These are phyloP conservation scores for Oppia nitens DNA, from an alignment of 1,140 invertebrate species.

Conservation along the genomic window DNA sequence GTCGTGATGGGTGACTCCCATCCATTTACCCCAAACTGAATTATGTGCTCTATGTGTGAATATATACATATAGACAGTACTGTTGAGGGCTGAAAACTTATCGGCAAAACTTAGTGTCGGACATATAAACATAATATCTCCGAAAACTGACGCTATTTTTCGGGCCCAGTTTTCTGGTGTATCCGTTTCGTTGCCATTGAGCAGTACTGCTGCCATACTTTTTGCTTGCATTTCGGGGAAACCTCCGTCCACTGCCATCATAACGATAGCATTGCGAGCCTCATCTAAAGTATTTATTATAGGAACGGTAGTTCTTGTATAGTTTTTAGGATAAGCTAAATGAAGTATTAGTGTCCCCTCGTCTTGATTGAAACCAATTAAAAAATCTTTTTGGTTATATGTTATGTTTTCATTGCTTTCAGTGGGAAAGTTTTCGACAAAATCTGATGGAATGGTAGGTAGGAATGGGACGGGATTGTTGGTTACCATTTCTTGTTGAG, in stretches of 20 bases:
- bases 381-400: not conserved
- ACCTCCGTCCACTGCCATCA: constrained; percentile 6
- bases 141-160: constrained; percentile 70
- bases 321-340: constrained; percentile 9
- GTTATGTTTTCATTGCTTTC: not conserved
- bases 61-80: constrained; percentile 73
- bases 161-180: not conserved
- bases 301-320: constrained; percentile 2
- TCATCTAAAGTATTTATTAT: not conserved
- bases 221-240: constrained; percentile 3
- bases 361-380: constrained; percentile 9
- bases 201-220: constrained; percentile 1
- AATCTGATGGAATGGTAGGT: constrained; percentile 11
- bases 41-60: constrained; percentile 68
- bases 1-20: constrained; percentile 85
- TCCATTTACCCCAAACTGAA: constrained; percentile 87
- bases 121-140: constrained; percentile 26
- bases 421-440: constrained; percentile 7
- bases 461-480: constrained; percentile 12
- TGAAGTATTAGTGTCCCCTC: constrained; percentile 14
- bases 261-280: not conserved
- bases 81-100: constrained; percentile 1
- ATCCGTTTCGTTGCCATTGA: not conserved
- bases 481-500: constrained; percentile 3
- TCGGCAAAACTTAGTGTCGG: constrained; percentile 9